These are phyloP conservation scores for Betta splendens DNA, from an alignment of 2,797 vertebrate species.

Conservation along the genomic window DNA sequence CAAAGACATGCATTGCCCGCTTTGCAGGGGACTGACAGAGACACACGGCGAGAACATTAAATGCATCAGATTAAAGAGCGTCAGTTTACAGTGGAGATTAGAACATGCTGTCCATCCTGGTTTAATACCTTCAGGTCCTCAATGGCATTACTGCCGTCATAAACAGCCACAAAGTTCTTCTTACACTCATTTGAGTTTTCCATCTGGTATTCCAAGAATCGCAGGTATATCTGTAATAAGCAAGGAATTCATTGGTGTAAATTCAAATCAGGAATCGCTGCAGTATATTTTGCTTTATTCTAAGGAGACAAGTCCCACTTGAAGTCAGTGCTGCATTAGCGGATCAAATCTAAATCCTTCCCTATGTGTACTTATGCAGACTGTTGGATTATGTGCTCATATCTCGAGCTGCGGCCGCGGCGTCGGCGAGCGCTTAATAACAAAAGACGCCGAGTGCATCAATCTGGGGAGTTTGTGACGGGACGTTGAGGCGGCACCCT, in stretches of 20 bases:
- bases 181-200: conserved; percentile 98
- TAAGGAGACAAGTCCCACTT: not conserved
- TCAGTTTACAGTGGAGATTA: not conserved
- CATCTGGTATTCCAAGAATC: conserved; percentile 96
- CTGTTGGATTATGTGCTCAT: conserved; percentile 12
- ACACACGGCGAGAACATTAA: conserved; percentile 8
- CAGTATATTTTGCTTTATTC: not conserved
- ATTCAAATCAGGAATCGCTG: no score
- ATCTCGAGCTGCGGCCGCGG: not conserved
- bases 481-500: not conserved
- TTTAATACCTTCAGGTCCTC: conserved; percentile 88
- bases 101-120: not conserved
- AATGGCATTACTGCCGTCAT: conserved; percentile 93
- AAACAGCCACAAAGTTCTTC: conserved; percentile 95
- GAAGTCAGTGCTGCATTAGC: not conserved
- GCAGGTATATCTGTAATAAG: conserved; percentile 87
- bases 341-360: conserved; percentile 16
- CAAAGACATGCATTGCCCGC: conserved; percentile 22
- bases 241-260: not conserved
- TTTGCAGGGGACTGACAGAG: conserved; percentile 21
- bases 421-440: conserved; percentile 6
- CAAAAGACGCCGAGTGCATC: not conserved
- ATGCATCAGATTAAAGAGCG: not conserved
- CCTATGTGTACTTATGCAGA: not conserved
- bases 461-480: not conserved